Conservation (phyloP, 2,888 invertebrate species). For the Anorthoa munda region DNA sequence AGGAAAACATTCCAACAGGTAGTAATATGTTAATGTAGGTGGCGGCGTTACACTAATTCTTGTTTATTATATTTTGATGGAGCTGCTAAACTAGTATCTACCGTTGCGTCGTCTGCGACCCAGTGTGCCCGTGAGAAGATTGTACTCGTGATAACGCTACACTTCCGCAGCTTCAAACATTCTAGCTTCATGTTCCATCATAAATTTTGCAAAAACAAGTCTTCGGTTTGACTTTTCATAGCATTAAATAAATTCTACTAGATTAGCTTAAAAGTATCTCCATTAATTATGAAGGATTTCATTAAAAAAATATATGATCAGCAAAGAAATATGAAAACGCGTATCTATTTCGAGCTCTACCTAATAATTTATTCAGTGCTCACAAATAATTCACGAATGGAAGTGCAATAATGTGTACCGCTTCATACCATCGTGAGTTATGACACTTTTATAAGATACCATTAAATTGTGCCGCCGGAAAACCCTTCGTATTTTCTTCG, state of each 20-base stretch:
- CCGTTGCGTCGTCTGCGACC: slow-evolving; percentile 84
- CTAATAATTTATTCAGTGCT: slow-evolving; percentile 67
- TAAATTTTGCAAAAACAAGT: neutral
- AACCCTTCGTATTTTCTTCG: neutral
- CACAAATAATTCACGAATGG: slow-evolving; percentile 58
- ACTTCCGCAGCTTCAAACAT: slow-evolving; percentile 44
- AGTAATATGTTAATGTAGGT: slow-evolving; percentile 59
- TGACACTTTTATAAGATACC: slow-evolving; percentile 14
- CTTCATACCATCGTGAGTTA: slow-evolving; percentile 11
- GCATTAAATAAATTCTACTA: neutral
- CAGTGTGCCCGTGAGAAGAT: slow-evolving; percentile 81
- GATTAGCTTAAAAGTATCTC: neutral
- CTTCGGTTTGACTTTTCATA: neutral
- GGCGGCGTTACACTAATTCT: slow-evolving; percentile 70
- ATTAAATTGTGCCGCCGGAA: slow-evolving; percentile 13
- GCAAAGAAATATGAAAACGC: neutral
- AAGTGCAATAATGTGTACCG: slow-evolving; percentile 29
- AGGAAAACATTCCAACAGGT: slow-evolving; percentile 54
- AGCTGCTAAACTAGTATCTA: slow-evolving; percentile 75
- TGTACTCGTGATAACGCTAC: slow-evolving; percentile 69
- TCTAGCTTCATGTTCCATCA: slow-evolving; percentile 2
- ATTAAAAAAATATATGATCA: neutral
- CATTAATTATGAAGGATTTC: neutral
- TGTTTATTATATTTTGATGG: slow-evolving; percentile 74
- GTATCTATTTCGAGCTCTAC: slow-evolving; percentile 61